Percentiles rank a stretch among this genome's conserved stretches.
Conservation (phyloP, 1,140 invertebrate species). For the Tenebrio molitor region DNA sequence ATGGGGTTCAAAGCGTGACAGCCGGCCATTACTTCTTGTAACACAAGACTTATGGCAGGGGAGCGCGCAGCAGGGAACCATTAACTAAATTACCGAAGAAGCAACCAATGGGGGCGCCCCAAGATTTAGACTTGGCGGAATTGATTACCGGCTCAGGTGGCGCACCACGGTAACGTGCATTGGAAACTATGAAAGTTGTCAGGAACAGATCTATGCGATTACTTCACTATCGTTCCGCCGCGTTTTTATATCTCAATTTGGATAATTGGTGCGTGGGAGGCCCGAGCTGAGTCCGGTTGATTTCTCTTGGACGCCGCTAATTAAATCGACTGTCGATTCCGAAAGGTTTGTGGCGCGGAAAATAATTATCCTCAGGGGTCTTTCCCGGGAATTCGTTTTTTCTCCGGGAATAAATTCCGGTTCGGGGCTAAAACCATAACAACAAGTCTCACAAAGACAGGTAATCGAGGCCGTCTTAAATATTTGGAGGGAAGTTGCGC, state of each 20-base stretch:
- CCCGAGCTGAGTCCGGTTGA: no score
- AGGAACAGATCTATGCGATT: slow-evolving; percentile 49
- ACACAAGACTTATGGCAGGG: slow-evolving; percentile 64
- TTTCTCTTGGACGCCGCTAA: no score
- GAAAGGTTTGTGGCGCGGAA: no score
- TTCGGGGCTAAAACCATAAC: slow-evolving; percentile 5
- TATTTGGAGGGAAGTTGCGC: slow-evolving; percentile 31
- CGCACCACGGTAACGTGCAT: slow-evolving; percentile 54
- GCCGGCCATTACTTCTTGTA: slow-evolving; percentile 67
- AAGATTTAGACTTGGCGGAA: slow-evolving; percentile 62
- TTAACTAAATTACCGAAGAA: slow-evolving; percentile 66
- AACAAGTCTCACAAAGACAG: slow-evolving; percentile 31
- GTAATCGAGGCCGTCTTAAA: slow-evolving; percentile 32
- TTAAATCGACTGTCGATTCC: no score
- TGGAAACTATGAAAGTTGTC: slow-evolving; percentile 55
- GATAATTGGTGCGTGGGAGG: no score
- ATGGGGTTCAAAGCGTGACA: slow-evolving; percentile 64
- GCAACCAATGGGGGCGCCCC: slow-evolving; percentile 63
- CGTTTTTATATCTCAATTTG: slow-evolving; percentile 48
- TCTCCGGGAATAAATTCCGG: slow-evolving; percentile 26
- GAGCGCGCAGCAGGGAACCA: slow-evolving; percentile 64
- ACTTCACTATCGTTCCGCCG: slow-evolving; percentile 8
- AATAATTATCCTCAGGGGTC: no score
- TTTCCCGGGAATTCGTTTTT: no score
- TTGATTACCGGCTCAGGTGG: slow-evolving; percentile 64